Evolutionary conservation across 1,140 invertebrate species (phyloP), one percentile per base, ranked within the genome.

Genomic region (Panulirus ornatus): DNA sequence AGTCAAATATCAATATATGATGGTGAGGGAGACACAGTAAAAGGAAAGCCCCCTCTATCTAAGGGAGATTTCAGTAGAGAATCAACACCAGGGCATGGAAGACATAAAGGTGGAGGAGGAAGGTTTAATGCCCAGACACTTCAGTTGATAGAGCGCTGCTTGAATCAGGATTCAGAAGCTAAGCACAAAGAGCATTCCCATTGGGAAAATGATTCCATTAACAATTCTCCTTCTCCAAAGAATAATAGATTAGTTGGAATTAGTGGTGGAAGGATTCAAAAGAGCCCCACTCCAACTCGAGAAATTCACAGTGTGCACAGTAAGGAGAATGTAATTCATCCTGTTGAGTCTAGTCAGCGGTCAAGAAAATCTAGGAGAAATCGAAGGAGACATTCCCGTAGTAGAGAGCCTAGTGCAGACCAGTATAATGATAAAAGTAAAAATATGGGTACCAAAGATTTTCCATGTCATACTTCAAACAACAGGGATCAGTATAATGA

Each of bases 301-400:
- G 91, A 91, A n/a, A 75, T 63, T 40, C 88, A 89, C 79, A 91
- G 91, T 40, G 63, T 92, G 51, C 91, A 92, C 73, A 92, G 91
- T 71, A 92, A 92, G 66, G 91, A 92, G 63, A 92, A 92, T 88
- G 78, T 91, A 9, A 85, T 92, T 19, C 84, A 91, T 58, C 84
- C 85, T 5, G 78, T 88, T 5, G 88, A 87, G 63, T 73, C 91
- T 84, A 88, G 84, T 44, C 71, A 79, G 27, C 78, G 79, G 6
- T 54, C 14, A 92, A 83, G 66, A 84, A 89, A 71, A 30, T 40
- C 54, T 27, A 81, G 88, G 58, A 89, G 81, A 58, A 75, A 73
- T 47, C 79, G 88, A 19, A 71, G 88, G 70, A 82, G 79, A 75
- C 63, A 89, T 70, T 89, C 88, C 47, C 88, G 79, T 42, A 89